Base-by-base conservation (phyloP, 2,888 invertebrate genomes). In the Furcula furcula region DNA sequence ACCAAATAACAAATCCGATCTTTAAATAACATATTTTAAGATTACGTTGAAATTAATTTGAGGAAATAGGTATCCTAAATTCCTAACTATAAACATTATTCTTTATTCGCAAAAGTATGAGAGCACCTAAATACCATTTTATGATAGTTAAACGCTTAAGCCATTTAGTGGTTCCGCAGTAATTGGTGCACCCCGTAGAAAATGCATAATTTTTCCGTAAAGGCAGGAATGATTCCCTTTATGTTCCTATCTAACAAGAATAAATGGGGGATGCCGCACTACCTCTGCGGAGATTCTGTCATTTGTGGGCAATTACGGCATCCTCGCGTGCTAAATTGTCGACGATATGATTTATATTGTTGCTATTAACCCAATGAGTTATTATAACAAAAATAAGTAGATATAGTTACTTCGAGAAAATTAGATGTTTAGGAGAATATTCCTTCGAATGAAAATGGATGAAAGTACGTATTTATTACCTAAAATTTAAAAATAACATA, bases 191-290 rank as follows among this genome's bases (percentile, higher is more conserved):
- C 50, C 51, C 42, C 46, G 37, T 46, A 48, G 43, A 51, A 48
- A 78, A 74, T 77, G 71, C 76, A 81, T 77, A 81, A 66, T 81
- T 83, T 80, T 78, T 72, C 71, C 65, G 48, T 59, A 66, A 65
- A 71, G 70, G 64, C 65, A 46, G 61, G 53, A 65, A 62, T 66
- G 73, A 76, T 78, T 77, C 70, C 69, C 62, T 77, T 80, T 79
- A 77, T 77, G 80, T 73, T 72, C 60, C 63, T 42, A 52, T 50
- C 60, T 82, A 82, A 84, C 74, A 64, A 80, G 73, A 74, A 83
- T 76, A 71, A 79, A 84, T 80, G 76, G 66, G 55, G 48, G 49
- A 50, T 37, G 46, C 52, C 53, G 55, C 54, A 60, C 61, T 62
- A 65, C 67, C 48, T 46, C 51, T 42, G 52, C 56, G 50, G 55